Conservation (phyloP, 35 echinoderm and acorn worm genomes). For the Diadema setosum region DNA sequence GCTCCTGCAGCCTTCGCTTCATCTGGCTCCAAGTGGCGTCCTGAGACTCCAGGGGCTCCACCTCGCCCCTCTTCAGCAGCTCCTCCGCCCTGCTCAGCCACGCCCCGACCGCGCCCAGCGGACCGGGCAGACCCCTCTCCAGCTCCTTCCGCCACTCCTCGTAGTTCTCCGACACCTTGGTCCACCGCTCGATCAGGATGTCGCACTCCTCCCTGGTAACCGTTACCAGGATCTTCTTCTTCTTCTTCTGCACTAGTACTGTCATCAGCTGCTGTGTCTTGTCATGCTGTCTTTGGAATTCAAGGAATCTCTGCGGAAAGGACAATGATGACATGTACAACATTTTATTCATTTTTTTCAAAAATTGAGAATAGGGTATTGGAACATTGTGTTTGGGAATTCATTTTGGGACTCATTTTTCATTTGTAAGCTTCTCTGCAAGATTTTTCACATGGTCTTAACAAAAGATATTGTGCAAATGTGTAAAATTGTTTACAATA, state of each 20-base stretch:
- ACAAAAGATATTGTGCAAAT: too few relatives aligned
- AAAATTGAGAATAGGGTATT: too few relatives aligned
- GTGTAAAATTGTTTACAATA: too few relatives aligned
- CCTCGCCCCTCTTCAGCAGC: conserved; percentile 33
- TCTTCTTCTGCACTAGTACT: conserved; percentile 63
- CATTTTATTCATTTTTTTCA: too few relatives aligned
- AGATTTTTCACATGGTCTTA: too few relatives aligned
- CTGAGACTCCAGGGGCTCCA: conserved; percentile 63
- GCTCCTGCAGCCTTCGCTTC: conserved; percentile 54
- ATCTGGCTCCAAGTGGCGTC: conserved; percentile 82
- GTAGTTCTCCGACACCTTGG: conserved; percentile 54
- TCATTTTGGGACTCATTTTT: too few relatives aligned
- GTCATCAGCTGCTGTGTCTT: conserved; percentile 48
- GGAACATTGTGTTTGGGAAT: too few relatives aligned
- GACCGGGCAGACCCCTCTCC: conserved; percentile 61
- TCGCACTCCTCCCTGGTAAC: conserved; percentile 72
- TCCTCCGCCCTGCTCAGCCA: conserved; percentile 90
- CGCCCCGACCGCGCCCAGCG: conserved; percentile 45
- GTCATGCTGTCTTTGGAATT: conserved; percentile 67
- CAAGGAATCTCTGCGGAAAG: conserved; percentile 63
- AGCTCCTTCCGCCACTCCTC: conserved; percentile 68
- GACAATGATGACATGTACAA: background rate
- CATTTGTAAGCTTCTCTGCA: too few relatives aligned
- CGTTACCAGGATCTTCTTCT: conserved; percentile 73
- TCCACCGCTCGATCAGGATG: conserved; percentile 63